Conservation (phyloP, 1,140 invertebrate genomes). For the Brachionus angularis region DNA sequence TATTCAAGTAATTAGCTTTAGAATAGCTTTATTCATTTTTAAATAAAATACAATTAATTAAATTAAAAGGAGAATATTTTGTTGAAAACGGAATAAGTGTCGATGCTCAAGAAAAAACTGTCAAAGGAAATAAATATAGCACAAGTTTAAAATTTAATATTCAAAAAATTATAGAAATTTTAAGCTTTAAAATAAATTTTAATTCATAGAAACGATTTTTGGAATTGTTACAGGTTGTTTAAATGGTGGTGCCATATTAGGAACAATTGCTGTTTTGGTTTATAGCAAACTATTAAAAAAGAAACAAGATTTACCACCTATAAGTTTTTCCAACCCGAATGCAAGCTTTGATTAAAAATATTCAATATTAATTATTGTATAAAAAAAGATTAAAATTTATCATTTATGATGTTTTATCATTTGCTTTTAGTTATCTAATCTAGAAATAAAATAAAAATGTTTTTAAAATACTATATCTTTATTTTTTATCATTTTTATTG, state of each 20-base stretch:
- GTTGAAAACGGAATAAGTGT: background rate
- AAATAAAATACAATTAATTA: background rate
- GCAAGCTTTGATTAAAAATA: too few relatives aligned
- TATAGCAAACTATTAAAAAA: background rate
- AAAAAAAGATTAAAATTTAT: background rate
- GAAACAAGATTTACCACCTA: constrained; percentile 18
- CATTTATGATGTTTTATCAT: too few relatives aligned
- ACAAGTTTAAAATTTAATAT: too few relatives aligned
- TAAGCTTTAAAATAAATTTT: background rate
- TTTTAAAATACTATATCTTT: too few relatives aligned
- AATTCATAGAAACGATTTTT: background rate
- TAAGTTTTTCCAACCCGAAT: constrained; percentile 28
- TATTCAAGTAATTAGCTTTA: constrained; percentile 35
- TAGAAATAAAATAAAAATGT: too few relatives aligned
- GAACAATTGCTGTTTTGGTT: background rate
- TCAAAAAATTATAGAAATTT: background rate
- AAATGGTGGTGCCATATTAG: background rate
- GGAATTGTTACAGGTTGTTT: background rate
- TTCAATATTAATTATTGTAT: too few relatives aligned
- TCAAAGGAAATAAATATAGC: background rate
- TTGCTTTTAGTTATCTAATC: too few relatives aligned
- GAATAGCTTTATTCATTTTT: background rate
- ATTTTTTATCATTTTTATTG: too few relatives aligned
- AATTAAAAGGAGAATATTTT: constrained; percentile 15
- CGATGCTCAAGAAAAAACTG: background rate